Conservation (phyloP, 2,888 invertebrate genomes). For the Acrobasis repandana region DNA sequence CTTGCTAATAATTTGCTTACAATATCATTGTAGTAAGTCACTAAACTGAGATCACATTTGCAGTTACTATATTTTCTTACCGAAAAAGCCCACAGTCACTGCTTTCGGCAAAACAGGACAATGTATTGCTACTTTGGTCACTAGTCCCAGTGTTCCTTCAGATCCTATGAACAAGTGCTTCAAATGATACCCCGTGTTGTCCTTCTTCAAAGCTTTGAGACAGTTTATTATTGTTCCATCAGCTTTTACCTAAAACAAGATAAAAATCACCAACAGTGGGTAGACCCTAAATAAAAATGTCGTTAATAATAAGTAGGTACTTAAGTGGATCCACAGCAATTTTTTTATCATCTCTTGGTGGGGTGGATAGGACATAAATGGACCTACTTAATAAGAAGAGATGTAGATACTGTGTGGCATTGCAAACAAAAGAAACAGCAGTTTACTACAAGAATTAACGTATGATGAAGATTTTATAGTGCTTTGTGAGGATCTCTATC, state of each 20-base stretch:
- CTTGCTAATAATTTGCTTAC: too few species aligned
- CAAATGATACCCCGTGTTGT: conserved; percentile 98
- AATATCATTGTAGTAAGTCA: neutral
- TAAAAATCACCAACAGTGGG: too few species aligned
- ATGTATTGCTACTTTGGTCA: conserved; percentile 95
- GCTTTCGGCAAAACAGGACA: conserved; percentile 93
- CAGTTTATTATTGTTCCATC: conserved; percentile 93
- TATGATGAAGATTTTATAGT: too few species aligned
- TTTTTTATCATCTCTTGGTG: too few species aligned
- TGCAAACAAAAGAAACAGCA: neutral
- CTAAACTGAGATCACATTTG: too few species aligned
- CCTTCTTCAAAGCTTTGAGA: conserved; percentile 94
- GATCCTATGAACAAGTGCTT: conserved; percentile 99
- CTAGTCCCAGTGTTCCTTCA: conserved; percentile 97
- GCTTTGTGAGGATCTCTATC: too few species aligned
- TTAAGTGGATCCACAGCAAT: too few species aligned
- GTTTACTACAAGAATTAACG: neutral
- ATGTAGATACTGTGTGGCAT: too few species aligned
- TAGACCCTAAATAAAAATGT: too few species aligned
- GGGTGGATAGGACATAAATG: too few species aligned
- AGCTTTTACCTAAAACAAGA: conserved; percentile 86
- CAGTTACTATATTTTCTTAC: conserved; percentile 68
- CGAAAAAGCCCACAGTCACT: conserved; percentile 94
- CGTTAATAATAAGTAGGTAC: too few species aligned
- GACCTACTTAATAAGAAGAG: too few species aligned